phyloP scores from a whole-genome alignment of 2,888 invertebrate species.

The Prenolepis imparis region DNA sequence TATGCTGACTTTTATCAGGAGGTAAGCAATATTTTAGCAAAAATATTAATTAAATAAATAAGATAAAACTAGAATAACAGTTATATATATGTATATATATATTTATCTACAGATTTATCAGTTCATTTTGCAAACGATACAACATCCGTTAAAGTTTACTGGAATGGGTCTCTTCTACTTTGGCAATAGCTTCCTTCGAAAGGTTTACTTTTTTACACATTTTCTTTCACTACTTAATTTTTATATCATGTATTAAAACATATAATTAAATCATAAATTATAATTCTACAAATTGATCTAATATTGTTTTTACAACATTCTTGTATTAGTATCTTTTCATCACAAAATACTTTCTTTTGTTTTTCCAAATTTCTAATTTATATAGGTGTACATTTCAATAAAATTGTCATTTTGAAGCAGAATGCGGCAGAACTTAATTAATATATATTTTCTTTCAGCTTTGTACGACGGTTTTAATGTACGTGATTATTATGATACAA shows the following conservation, averaged over 20 bases:
- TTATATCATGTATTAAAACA: not conserved
- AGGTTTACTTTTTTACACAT: not conserved
- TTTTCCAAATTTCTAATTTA: not conserved
- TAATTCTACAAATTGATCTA: not conserved
- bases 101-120: not conserved
- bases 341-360: not conserved
- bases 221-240: not conserved
- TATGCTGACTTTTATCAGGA: conserved; percentile 8
- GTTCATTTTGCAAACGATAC: not conserved
- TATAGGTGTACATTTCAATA: not conserved
- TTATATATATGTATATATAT: no score
- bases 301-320: not conserved
- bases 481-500: conserved; percentile 1
- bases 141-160: not conserved
- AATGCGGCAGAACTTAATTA: not conserved
- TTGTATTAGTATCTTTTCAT: not conserved
- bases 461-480: not conserved
- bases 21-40: conserved; percentile 8
- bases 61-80: no score
- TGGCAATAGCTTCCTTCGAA: conserved; percentile 3
- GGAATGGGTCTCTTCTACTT: conserved; percentile 31
- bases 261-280: not conserved
- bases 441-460: not conserved
- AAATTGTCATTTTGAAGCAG: not conserved
- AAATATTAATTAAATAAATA: no score